Conservation (phyloP, 35 echinoderm and acorn worm genomes). For the Apostichopus parvimensis region DNA sequence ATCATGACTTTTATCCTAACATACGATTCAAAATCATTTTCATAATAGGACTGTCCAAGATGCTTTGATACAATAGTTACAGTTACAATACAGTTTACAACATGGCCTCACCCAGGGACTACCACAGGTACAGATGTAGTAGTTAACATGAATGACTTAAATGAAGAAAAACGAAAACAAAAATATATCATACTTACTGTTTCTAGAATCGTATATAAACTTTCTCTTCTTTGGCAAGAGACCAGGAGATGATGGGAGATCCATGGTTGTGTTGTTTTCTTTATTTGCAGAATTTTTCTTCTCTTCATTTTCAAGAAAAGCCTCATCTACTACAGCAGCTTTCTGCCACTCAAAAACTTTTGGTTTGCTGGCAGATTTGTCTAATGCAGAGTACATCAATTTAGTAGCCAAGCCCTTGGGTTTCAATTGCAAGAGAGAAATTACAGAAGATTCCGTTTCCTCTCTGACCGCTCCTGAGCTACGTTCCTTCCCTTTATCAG, state of each 20-base stretch:
- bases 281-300: not conserved
- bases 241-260: not conserved
- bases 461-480: not conserved
- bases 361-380: not conserved
- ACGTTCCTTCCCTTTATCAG: not conserved
- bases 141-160: no score
- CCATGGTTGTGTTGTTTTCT: not conserved
- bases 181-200: not conserved
- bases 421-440: not conserved
- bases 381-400: not conserved
- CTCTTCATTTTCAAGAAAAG: not conserved
- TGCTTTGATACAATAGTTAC: not conserved
- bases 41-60: no score
- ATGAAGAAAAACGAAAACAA: not conserved
- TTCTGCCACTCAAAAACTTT: not conserved
- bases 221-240: not conserved
- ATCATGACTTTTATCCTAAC: no score
- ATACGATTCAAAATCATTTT: no score
- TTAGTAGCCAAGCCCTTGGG: not conserved
- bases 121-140: no score
- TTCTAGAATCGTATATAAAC: not conserved
- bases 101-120: no score
- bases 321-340: constrained; percentile 31
- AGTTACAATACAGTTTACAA: not conserved
- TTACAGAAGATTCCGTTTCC: not conserved